These are phyloP conservation scores for Stenotaenia linearis DNA, from an alignment of 2,888 invertebrate genomes.

Conservation along the genomic window DNA sequence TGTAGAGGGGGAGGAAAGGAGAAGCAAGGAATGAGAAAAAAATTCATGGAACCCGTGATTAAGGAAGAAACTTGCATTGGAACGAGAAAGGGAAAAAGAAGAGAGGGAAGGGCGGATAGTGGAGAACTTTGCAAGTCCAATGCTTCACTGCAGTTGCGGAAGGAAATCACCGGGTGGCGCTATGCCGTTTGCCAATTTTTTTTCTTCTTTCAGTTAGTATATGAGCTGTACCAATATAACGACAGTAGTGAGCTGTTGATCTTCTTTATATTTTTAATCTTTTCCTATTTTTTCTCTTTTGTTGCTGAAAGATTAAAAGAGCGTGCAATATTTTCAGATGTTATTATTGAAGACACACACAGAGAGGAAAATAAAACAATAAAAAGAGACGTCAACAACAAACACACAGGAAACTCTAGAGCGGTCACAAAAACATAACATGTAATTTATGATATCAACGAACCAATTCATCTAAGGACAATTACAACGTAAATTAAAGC, in stretches of 20 bases:
- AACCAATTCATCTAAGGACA: constrained; percentile 8
- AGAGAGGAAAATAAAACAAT: not conserved
- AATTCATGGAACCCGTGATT: constrained; percentile 29
- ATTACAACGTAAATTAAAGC: not conserved
- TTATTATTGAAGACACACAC: not conserved
- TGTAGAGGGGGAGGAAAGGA: constrained; percentile 20
- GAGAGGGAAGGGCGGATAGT: constrained; percentile 7
- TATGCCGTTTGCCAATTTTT: constrained; percentile 1
- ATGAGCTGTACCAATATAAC: not conserved
- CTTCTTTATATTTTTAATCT: constrained; percentile 11
- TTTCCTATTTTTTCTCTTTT: not conserved
- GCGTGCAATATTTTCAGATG: not conserved
- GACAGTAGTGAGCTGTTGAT: not conserved
- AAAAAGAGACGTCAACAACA: not conserved
- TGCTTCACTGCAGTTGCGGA: constrained; percentile 26
- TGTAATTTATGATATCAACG: not conserved
- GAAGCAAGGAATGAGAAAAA: constrained; percentile 26
- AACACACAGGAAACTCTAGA: not conserved
- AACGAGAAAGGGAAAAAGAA: constrained; percentile 21
- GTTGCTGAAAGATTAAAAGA: not conserved
- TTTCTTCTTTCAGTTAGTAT: not conserved
- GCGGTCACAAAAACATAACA: not conserved
- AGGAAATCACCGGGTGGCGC: constrained; percentile 28
- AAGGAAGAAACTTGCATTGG: constrained; percentile 30
- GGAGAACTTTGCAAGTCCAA: not conserved